Evolutionary conservation across 2,113 vertebrate species (phyloP).

Genomic region (Crocuta crocuta): DNA sequence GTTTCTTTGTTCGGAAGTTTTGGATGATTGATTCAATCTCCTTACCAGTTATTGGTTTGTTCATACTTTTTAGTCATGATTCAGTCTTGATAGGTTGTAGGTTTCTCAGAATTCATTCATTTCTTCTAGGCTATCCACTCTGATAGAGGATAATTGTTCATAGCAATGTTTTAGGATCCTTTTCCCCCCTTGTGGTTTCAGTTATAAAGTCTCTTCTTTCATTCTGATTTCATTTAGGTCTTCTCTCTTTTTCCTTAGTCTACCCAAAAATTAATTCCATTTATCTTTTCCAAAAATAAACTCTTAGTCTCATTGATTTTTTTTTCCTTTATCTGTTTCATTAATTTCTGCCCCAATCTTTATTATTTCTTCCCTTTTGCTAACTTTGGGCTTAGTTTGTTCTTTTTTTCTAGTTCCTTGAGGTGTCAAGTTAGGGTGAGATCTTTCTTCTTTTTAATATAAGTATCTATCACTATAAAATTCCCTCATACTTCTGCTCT

Average conservation of each 20-base stretch:
- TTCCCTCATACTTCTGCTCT: not conserved
- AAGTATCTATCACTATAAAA: not conserved
- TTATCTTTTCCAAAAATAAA: not conserved
- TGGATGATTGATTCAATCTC: not conserved
- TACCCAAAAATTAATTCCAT: not conserved
- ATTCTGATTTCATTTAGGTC: not conserved
- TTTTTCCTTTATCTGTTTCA: not conserved
- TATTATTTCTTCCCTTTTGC: conserved; percentile 10
- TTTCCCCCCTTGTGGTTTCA: not conserved
- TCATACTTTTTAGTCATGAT: not conserved
- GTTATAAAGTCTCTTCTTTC: not conserved
- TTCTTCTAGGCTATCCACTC: not conserved
- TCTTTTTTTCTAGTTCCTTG: not conserved
- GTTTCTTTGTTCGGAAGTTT: not conserved
- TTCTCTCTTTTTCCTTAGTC: not conserved
- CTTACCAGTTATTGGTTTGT: not conserved
- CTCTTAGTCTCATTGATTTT: not conserved
- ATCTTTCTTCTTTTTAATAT: not conserved
- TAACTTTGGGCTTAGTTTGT: not conserved
- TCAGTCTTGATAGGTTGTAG: not conserved
- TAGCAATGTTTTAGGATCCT: not conserved
- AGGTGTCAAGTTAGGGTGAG: not conserved
- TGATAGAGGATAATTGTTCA: not conserved
- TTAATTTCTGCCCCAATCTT: not conserved
- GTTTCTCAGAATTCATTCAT: not conserved